Base-by-base conservation (phyloP, 2,113 vertebrate genomes). In the Proteles cristata region DNA sequence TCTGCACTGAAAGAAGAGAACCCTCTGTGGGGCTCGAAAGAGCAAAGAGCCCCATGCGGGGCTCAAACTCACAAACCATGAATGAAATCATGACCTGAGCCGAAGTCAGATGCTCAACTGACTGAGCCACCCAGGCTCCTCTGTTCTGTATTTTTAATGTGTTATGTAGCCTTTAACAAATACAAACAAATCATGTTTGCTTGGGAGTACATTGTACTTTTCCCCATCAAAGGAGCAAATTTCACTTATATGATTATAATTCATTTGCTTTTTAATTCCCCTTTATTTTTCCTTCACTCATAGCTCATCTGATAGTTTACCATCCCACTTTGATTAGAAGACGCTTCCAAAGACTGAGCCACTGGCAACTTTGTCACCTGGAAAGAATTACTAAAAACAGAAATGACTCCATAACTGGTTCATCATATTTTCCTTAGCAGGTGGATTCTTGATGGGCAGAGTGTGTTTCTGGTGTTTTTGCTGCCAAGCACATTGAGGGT, bases 401-500 rank as follows among this genome's bases (percentile, higher is more conserved):
- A 98, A 98, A 96, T 69, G 80, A 91, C 74, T 39, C n/a, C 90
- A 50, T 96, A 96, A 97, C 50, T 88, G 96, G 94, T 91, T 89
- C 53, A 66, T 86, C 43, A 12, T 55, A 48, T 93, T 96, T 92
- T 91, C 58, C 68, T 71, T 86, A 95, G 88, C 94, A 97, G 93
- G 97, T 94, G 90, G 84, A 63, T 85, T 85, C 96, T 95, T 95
- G 66, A 87, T 95, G 92, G 87, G 95, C 90, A 92, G 77, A 96
- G 26, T 33, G 0, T 53, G 65, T 93, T 95, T 89, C 90, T 94
- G 68, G 53, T 80, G 48, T 69, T 95, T 97, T 89, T 87, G 68
- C 96, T 97, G 97, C 95, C 97, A 97, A 97, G 71, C 90, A 76
- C 96, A 80, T 97, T 93, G 95, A 96, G 94, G 84, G 84, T 93